phyloP scores from a whole-genome alignment of 2,888 invertebrate genomes.

The Microplitis manilae region DNA sequence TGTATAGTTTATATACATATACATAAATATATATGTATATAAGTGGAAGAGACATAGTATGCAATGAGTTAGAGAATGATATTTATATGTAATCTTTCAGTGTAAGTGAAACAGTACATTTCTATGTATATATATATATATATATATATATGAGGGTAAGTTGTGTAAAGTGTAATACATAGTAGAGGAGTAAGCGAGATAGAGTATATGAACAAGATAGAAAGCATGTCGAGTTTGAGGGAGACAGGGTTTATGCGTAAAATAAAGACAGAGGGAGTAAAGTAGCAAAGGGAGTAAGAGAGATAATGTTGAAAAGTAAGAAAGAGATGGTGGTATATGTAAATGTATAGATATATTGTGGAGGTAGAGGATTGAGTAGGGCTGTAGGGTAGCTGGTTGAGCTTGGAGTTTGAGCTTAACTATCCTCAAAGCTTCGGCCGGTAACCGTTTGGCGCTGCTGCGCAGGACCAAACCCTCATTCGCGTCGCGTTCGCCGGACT shows the following conservation, averaged over 20 bases:
- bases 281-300: slow-evolving; percentile 11
- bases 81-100: too few relatives aligned
- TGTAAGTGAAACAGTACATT: too few relatives aligned
- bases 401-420: slow-evolving; percentile 46
- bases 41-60: too few relatives aligned
- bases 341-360: background rate
- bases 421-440: slow-evolving; percentile 53
- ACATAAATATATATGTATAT: too few relatives aligned
- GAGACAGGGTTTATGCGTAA: background rate
- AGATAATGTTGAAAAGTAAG: background rate
- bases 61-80: too few relatives aligned
- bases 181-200: too few relatives aligned
- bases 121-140: too few relatives aligned
- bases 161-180: too few relatives aligned
- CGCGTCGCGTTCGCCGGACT: slow-evolving; percentile 59
- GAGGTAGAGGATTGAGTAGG: slow-evolving; percentile 13
- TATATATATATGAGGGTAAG: too few relatives aligned
- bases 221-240: background rate
- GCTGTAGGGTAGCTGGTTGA: slow-evolving; percentile 27
- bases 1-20: too few relatives aligned
- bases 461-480: slow-evolving; percentile 65
- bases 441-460: slow-evolving; percentile 63
- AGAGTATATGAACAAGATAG: background rate
- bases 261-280: slow-evolving; percentile 11
- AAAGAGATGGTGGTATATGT: background rate